phyloP scores from a whole-genome alignment of 2,797 vertebrate genomes.

The Leptodactylus fallax region DNA sequence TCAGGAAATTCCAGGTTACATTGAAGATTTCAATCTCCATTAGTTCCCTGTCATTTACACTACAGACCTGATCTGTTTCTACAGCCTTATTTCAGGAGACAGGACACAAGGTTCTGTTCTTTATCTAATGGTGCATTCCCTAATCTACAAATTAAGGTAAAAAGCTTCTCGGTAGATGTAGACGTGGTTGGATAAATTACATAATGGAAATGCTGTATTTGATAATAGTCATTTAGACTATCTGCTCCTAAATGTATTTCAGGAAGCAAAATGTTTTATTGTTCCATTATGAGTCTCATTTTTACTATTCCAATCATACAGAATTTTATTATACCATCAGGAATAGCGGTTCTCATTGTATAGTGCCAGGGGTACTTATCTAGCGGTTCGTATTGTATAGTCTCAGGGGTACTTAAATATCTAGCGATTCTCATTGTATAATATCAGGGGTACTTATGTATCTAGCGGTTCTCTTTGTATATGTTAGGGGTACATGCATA shows the following conservation, averaged over 20 bases:
- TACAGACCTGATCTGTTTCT: not conserved
- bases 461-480: too few relatives aligned
- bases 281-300: not conserved
- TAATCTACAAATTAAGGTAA: constrained; percentile 51
- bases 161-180: constrained; percentile 52
- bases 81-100: not conserved
- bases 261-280: constrained; percentile 20
- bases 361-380: too few relatives aligned
- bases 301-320: not conserved
- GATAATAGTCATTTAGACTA: constrained; percentile 10
- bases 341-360: not conserved
- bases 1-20: not conserved
- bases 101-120: constrained; percentile 35
- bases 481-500: too few relatives aligned
- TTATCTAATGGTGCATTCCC: constrained; percentile 39
- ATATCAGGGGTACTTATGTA: too few relatives aligned
- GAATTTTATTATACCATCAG: not conserved
- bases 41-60: constrained; percentile 1
- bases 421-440: too few relatives aligned
- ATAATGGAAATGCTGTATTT: constrained; percentile 40
- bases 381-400: too few relatives aligned
- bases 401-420: too few relatives aligned
- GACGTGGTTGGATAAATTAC: constrained; percentile 40
- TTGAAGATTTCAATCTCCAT: constrained; percentile 12
- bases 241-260: constrained; percentile 1